phyloP scores from a whole-genome alignment of 2,113 vertebrate species.

The Corydoras maculifer region DNA sequence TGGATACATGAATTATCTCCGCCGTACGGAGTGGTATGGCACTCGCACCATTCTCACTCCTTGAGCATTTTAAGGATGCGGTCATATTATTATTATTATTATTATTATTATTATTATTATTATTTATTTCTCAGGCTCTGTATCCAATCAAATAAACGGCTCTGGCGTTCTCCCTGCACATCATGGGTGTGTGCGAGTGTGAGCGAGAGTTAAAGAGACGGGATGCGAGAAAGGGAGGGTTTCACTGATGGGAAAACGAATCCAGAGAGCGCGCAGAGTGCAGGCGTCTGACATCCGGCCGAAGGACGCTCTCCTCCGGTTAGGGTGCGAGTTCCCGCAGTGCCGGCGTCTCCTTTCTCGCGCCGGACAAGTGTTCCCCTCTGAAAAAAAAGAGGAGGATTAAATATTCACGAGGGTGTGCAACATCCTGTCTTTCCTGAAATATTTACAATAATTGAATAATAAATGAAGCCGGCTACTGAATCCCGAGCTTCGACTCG shows the following conservation, averaged over 20 bases:
- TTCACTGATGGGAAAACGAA: conserved; percentile 2
- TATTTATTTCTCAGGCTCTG: too few species aligned
- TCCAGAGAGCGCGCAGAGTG: neutral
- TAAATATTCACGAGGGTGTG: conserved; percentile 59
- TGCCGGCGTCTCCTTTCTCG: conserved; percentile 26
- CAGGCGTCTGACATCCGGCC: neutral
- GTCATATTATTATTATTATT: too few species aligned
- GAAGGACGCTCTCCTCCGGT: conserved; percentile 19
- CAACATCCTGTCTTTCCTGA: conserved; percentile 55
- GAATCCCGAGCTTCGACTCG: conserved; percentile 20
- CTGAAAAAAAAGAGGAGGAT: conserved; percentile 43
- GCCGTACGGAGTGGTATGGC: too few species aligned
- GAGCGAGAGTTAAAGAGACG: conserved; percentile 1
- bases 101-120: too few species aligned
- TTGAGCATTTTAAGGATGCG: too few species aligned
- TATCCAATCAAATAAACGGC: neutral
- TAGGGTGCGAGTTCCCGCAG: conserved; percentile 8
- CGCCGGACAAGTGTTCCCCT: conserved; percentile 50
- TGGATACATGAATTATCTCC: too few species aligned
- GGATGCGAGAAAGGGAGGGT: conserved; percentile 5
- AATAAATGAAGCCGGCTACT: conserved; percentile 51
- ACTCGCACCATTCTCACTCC: too few species aligned
- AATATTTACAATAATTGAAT: conserved; percentile 68
- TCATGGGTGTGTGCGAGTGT: neutral
- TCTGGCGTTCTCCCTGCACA: neutral